phyloP scores from a whole-genome alignment of 2,888 invertebrate species.

The Oscheius sp. region DNA sequence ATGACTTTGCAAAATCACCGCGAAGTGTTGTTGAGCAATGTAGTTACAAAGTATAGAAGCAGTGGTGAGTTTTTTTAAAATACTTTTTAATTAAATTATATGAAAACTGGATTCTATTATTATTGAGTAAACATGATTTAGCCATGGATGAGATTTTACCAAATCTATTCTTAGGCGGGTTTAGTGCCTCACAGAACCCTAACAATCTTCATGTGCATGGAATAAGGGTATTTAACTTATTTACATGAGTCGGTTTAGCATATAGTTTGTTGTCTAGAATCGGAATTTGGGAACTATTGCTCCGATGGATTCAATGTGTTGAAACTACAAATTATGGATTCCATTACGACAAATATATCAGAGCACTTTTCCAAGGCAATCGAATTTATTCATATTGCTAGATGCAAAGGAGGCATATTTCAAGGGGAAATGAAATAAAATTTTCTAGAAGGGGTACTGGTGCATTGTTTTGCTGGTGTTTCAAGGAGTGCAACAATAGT shows the following conservation, averaged over 20 bases:
- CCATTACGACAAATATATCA: constrained; percentile 33
- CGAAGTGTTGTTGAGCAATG: too few species aligned
- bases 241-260: constrained; percentile 6
- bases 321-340: constrained; percentile 31
- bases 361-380: constrained; percentile 43
- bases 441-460: constrained; percentile 58
- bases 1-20: too few species aligned
- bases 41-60: too few species aligned
- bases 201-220: constrained; percentile 21
- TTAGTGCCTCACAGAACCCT: constrained; percentile 34
- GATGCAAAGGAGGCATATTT: constrained; percentile 38
- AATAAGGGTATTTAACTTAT: not conserved
- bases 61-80: too few species aligned
- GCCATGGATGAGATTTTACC: constrained; percentile 41
- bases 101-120: too few species aligned
- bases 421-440: too few species aligned
- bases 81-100: too few species aligned
- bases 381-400: constrained; percentile 52
- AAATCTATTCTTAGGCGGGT: constrained; percentile 37
- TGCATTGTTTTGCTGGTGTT: constrained; percentile 65
- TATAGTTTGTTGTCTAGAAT: constrained; percentile 35
- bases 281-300: not conserved
- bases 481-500: constrained; percentile 61
- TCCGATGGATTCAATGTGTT: constrained; percentile 21
- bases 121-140: too few species aligned